A percentile compares a stretch with the other conserved stretches of the same genome.
These are phyloP conservation scores for Falco rusticolus DNA, from an alignment of 2,797 vertebrate genomes.

Conservation along the genomic window DNA sequence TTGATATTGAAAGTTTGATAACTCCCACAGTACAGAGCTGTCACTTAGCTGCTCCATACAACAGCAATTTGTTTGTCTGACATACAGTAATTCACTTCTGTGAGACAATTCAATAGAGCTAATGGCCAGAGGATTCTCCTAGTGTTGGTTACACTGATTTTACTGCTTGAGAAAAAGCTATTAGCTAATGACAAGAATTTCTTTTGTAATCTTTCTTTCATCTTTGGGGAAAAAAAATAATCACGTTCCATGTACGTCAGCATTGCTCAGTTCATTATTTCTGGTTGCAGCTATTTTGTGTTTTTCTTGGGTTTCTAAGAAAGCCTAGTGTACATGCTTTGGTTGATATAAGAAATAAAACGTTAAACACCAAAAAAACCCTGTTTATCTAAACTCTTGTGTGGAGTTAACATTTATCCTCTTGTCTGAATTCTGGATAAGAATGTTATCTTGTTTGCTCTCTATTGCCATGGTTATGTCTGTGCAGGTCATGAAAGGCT, in stretches of 20 bases:
- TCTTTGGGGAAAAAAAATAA: conserved; percentile 7
- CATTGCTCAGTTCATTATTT: background rate
- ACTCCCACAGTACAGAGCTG: conserved; percentile 20
- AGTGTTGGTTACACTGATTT: background rate
- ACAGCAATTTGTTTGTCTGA: background rate
- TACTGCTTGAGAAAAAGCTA: conserved; percentile 16
- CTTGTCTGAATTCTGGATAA: conserved; percentile 12
- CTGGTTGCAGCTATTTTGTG: background rate
- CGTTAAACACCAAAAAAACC: background rate
- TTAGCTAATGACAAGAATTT: conserved; percentile 23
- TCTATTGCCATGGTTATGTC: conserved; percentile 3
- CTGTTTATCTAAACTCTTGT: background rate
- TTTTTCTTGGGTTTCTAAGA: conserved; percentile 22
- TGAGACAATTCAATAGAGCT: background rate
- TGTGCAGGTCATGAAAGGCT: conserved; percentile 29
- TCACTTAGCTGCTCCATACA: background rate
- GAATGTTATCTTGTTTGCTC: conserved; percentile 20
- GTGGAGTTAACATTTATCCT: conserved; percentile 31
- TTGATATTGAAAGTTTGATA: conserved; percentile 26
- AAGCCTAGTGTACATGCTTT: background rate
- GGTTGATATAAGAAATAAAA: background rate
- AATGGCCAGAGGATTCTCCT: background rate
- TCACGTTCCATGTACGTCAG: background rate
- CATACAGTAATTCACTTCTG: background rate
- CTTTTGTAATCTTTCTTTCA: conserved; percentile 1